Percentiles rank a stretch among this genome's conserved stretches.
These are phyloP conservation scores for Ia io DNA, from an alignment of 2,113 vertebrate species.

Conservation along the genomic window DNA sequence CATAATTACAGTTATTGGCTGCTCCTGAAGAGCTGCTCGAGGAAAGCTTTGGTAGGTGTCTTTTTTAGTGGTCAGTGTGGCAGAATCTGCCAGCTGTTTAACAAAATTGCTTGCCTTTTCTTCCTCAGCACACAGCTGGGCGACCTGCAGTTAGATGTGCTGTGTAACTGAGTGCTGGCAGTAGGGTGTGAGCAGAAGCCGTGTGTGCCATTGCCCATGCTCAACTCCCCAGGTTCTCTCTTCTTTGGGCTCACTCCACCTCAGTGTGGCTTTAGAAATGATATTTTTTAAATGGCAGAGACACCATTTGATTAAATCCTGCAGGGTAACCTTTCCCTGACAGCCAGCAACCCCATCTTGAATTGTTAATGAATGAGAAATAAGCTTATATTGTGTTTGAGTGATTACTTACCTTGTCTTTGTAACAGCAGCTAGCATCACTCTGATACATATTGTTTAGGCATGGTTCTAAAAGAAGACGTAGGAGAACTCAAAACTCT, in stretches of 20 bases:
- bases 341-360: background rate
- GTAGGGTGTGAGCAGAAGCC: background rate
- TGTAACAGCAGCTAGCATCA: background rate
- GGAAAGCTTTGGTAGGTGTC: background rate
- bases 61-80: background rate
- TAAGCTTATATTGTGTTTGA: background rate
- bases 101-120: background rate
- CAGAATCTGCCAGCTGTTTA: background rate
- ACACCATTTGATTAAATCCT: background rate
- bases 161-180: background rate
- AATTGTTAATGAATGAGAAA: background rate
- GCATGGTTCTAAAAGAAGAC: background rate
- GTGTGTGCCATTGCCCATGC: fast-evolving
- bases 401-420: background rate
- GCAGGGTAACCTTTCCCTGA: background rate
- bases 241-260: background rate
- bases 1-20: background rate
- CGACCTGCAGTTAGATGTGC: background rate
- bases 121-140: background rate
- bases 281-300: background rate
- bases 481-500: background rate
- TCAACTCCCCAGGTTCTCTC: background rate
- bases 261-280: background rate
- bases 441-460: background rate
- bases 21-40: background rate